Base-by-base conservation (phyloP, 2,888 invertebrate species). In the Brassicogethes aeneus region DNA sequence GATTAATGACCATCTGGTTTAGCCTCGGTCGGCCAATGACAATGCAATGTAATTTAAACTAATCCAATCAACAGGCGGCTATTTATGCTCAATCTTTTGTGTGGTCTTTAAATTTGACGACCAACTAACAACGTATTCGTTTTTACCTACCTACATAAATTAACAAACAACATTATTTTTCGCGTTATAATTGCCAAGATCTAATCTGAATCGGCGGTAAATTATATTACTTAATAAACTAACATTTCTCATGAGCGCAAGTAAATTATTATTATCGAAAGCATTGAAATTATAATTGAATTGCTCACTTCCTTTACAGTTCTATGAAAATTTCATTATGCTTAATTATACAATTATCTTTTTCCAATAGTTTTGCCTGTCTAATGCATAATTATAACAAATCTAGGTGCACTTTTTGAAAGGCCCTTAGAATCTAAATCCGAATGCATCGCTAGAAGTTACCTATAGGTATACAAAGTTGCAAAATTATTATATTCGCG, bases 281-380 rank as follows among this genome's bases (percentile, higher is more conserved):
- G 42, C 39, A 44, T 45, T 43, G 44, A 39, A 47, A 47, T 45
- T 45, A 44, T 50, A 52, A 52, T 52, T 52, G 46, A 52, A 50
- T 50, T 52, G 48, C 48, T 45, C 39, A 50, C 43, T 47, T 52
- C 52, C 52, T 48, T 32, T 44, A 33, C 38, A 41, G 37, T 46
- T 40, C 40, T 42, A 34, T 41, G 44, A 44, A 44, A 36, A 32
- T 44, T 43, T 38, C 39, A 43, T 43, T 39, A 29, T 30, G 17
- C 13, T 41, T 37, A 41, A 41, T 30, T 42, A 38, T 37, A 38
- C 34, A 41, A 32, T 33, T 32, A 40, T 40, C 36, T 36, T 40
- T 36, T 32, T 17, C n/a, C 12, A 23, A n/a, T n/a, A n/a, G n/a
- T n/a, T n/a, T n/a, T n/a, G n/a, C n/a, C n/a, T n/a, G n/a, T n/a